A percentile compares a stretch with the other conserved stretches of the same genome.
Conservation (phyloP, 1,140 invertebrate genomes). For the Arctopsyche grandis region DNA sequence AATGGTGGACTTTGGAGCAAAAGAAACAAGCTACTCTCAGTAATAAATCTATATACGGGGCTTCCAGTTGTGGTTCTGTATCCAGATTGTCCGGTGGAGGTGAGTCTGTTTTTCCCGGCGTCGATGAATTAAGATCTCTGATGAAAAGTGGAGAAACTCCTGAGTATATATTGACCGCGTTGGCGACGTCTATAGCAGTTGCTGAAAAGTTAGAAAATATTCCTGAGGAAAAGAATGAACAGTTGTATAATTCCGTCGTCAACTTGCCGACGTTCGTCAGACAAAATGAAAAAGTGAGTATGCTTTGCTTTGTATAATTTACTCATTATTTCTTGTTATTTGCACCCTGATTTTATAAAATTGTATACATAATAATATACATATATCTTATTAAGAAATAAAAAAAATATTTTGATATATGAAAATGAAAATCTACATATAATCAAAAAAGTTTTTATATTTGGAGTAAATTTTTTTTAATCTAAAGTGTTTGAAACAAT, state of each 20-base stretch:
- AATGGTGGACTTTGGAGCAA: constrained; percentile 77
- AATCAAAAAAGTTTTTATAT: too few species aligned
- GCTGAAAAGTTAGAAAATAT: constrained; percentile 58
- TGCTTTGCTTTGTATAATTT: constrained; percentile 25
- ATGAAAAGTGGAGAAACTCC: constrained; percentile 73
- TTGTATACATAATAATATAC: too few species aligned
- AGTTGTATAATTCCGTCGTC: constrained; percentile 70
- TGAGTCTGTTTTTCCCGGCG: constrained; percentile 68
- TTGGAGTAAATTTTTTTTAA: too few species aligned
- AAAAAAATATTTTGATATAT: too few species aligned
- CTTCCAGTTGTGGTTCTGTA: constrained; percentile 65
- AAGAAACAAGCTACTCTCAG: constrained; percentile 60
- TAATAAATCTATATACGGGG: constrained; percentile 59
- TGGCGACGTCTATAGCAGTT: constrained; percentile 67
- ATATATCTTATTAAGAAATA: too few species aligned
- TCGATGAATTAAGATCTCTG: constrained; percentile 74
- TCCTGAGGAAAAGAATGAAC: constrained; percentile 61
- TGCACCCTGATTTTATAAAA: too few species aligned
- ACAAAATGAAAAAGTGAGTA: constrained; percentile 75
- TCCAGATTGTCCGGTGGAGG: constrained; percentile 62
- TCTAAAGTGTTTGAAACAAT: too few species aligned
- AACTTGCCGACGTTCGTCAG: constrained; percentile 79
- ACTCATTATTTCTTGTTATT: constrained; percentile 38
- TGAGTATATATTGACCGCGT: constrained; percentile 73
- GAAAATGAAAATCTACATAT: too few species aligned